Evolutionary conservation across 2,797 vertebrate species (phyloP), one percentile per base, ranked within the genome.

Genomic region (Melanotaenia parkinsoni): DNA sequence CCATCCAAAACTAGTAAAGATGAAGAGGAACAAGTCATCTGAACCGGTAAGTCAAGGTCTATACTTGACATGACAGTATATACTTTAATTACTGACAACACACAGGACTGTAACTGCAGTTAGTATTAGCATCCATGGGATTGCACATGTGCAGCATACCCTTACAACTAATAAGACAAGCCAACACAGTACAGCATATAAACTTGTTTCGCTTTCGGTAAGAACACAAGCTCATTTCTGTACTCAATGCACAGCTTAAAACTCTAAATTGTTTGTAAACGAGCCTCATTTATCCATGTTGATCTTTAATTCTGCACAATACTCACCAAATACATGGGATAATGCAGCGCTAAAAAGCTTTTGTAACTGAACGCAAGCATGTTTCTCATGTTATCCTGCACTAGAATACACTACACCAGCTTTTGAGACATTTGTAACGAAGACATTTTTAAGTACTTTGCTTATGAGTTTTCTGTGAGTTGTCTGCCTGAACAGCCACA

Each of bases 381-480:
- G 11, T 22, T 51, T 45, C 35, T 45, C 16, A 59, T 28, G 30
- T 40, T 24, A 58, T 53, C 56, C 16, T 63, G 26, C 43, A 5
- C 8, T 20, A 43, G 20, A 53, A 14, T 28, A 24, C 35, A 14
- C 4, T 0, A 14, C 59, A 4, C 1, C 10, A 50, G 12, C 1
- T 26, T 66, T 59, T n/a, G 16, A 43, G 35, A 30, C 53, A 3
- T 38, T 61, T 63, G 26, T 58, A 68, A 75, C 26, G 18, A 77
- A 68, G 12, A 24, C 16, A 68, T 72, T 68, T 63, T 38, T 69
- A 73, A 76, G 66, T 37, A 33, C 8, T 54, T 60, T 4, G 12
- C 22, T 38, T 30, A 32, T 62, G 58, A 67, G 67, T 67, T 78
- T 66, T 40, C 28, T 65, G 50, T 67, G 63, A 83, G 63, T 67